Evolutionary conservation across 2,797 vertebrate genomes (phyloP), one percentile per base, ranked within the genome.

Genomic region (Sphaeramia orbicularis): DNA sequence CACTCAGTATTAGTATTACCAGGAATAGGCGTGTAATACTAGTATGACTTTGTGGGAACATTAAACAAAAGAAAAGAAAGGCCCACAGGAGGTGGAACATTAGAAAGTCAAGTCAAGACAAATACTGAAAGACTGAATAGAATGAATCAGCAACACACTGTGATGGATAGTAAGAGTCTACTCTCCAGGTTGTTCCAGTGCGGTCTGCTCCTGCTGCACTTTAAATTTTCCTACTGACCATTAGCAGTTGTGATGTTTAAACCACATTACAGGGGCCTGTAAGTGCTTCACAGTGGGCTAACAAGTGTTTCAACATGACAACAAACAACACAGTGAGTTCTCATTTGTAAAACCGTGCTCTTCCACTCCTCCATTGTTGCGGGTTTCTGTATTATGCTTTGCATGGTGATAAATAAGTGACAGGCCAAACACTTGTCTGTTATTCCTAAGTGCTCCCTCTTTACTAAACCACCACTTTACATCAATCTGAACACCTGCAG

Each of bases 201-300:
- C 21, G 8, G 14, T 27, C 4, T 6, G 49, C 59, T 44, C 38
- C 13, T 1, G 15, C 35, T 35, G 32, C 27, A 36, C 51, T 56
- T 58, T 70, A 60, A n/a, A 67, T 73, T 81, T 76, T 66, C 76
- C 65, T 56, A 67, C 69, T 67, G 79, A 75, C 76, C 36, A 77
- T 81, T 69, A 76, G 55, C 38, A 85, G 65, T 72, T 74, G 69
- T 65, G 60, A 65, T 80, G 66, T 83, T 86, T 80, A 80, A 67
- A 57, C 47, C 41, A 47, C 45, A 41, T 71, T 60, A 72, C 75
- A 83, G 83, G 71, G 61, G 74, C 63, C 61, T 64, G 72, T 52
- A 83, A 80, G 68, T 61, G 37, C 50, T 70, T 56, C 21, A 30
- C 66, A 73, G 69, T 51, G 59, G 56, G 73, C 55, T 74, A 84